phyloP scores from a whole-genome alignment of 2,797 vertebrate species.

The Limnodromus scolopaceus region DNA sequence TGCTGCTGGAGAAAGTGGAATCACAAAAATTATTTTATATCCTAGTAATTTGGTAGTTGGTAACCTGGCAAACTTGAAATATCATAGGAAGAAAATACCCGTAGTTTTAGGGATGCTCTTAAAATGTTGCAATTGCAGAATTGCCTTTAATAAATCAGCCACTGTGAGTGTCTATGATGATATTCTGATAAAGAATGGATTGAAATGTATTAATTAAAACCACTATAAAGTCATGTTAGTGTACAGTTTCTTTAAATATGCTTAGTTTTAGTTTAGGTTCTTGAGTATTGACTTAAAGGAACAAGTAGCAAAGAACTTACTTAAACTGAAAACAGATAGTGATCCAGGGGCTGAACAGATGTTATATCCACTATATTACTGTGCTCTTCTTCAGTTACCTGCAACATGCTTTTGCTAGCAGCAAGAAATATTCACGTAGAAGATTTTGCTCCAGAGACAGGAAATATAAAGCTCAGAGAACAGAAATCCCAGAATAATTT shows the following conservation, averaged over 20 bases:
- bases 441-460: not conserved
- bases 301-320: not conserved
- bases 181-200: not conserved
- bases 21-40: not conserved
- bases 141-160: not conserved
- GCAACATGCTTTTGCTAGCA: not conserved
- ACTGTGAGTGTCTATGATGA: not conserved
- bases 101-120: not conserved
- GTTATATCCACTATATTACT: not conserved
- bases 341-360: not conserved
- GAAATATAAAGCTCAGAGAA: not conserved
- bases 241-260: not conserved
- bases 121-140: not conserved
- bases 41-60: not conserved
- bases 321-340: not conserved
- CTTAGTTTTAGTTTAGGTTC: not conserved
- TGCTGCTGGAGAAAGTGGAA: not conserved
- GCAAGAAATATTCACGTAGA: not conserved
- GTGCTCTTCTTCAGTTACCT: not conserved
- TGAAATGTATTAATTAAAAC: not conserved
- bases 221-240: not conserved
- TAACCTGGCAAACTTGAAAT: not conserved
- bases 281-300: not conserved
- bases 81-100: not conserved
- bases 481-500: not conserved